Conservation (phyloP, 2,113 vertebrate genomes). For the Gila orcuttii region DNA sequence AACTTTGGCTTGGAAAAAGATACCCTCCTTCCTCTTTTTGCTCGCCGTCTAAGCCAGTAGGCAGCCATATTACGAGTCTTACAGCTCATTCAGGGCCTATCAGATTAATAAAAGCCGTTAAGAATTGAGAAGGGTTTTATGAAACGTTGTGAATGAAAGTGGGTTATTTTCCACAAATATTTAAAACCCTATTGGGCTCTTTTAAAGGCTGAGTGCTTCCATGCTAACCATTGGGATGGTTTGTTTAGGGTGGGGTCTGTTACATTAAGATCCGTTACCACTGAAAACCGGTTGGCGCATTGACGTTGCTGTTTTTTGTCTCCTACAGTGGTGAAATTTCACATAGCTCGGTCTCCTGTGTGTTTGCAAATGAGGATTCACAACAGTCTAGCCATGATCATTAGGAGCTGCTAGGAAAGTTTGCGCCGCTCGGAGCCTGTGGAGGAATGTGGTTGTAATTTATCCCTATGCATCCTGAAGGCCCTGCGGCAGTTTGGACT, state of each 20-base stretch:
- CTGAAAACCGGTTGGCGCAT: conserved; percentile 4
- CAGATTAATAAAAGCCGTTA: conserved; percentile 55
- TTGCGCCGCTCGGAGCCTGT: conserved; percentile 5
- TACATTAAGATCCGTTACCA: conserved; percentile 18
- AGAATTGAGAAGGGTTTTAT: conserved; percentile 45
- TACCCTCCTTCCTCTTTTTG: conserved; percentile 31
- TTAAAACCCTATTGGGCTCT: conserved; percentile 45
- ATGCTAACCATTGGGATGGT: conserved; percentile 2
- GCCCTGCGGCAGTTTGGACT: conserved; percentile 28
- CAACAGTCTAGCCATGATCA: background rate
- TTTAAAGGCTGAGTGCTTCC: conserved; percentile 39
- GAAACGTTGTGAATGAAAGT: conserved; percentile 43
- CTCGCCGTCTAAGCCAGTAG: conserved; percentile 30
- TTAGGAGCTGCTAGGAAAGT: conserved; percentile 31
- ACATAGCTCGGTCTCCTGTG: conserved; percentile 2
- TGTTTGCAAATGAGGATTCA: conserved; percentile 3
- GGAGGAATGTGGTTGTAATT: conserved; percentile 38
- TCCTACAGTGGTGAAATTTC: background rate
- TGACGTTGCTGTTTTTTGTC: conserved; percentile 15
- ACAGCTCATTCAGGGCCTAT: conserved; percentile 50
- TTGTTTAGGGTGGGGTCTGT: conserved; percentile 13
- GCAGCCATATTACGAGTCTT: conserved; percentile 20
- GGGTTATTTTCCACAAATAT: conserved; percentile 47
- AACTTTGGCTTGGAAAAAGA: conserved; percentile 38
- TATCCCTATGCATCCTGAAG: conserved; percentile 39